Base-by-base conservation (phyloP, 2,113 vertebrate genomes). In the Ranitomeya imitator region DNA sequence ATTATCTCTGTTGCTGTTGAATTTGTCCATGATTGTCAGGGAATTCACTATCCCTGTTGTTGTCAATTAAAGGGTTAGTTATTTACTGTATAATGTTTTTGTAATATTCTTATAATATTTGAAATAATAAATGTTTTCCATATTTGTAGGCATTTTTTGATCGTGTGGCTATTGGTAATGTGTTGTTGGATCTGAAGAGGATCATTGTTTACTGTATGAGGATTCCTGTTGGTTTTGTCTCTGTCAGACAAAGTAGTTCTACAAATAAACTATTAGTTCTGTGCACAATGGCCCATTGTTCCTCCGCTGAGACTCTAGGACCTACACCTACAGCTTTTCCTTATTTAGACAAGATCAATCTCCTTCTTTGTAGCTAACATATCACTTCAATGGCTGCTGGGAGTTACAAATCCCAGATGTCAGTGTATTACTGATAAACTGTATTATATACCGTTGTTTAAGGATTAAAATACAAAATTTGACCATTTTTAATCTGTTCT, bases 281-380 rank as follows among this genome's bases (percentile, higher is more conserved):
- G 65, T 18, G 51, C n/a, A 84, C 82, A 84, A 84, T 71, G 31
- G 82, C 67, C n/a, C 65, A 54, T 84, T 84, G 82, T 71, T 84
- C 51, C 13, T 26, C n/a, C 14, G 12, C 63, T 84, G 60, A 65
- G 61, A 26, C 26, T 57, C 55, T 61, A 61, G 31, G 59, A 13
- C 15, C 80, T 51, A 65, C 80, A 60, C 57, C 60, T 81, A 16
- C 45, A 26, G 51, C 45, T 52, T 83, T 61, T 67, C 63, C 51
- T 26, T 69, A 65, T 61, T 60, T 37, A 81, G 78, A 52, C 79
- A 37, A 4, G 8, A 61, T 37, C n/a, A 81, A 18, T 57, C 11
- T 14, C 60, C 55, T 61, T 31, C 16, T 60, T 26, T 31, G 26
- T 26, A 81, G 15, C 14, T 18, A 60, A 37, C 5, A 59, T 26